Evolutionary conservation across 2,888 invertebrate species (phyloP), one percentile per base, ranked within the genome.

Genomic region (Stenichneumon culpator): DNA sequence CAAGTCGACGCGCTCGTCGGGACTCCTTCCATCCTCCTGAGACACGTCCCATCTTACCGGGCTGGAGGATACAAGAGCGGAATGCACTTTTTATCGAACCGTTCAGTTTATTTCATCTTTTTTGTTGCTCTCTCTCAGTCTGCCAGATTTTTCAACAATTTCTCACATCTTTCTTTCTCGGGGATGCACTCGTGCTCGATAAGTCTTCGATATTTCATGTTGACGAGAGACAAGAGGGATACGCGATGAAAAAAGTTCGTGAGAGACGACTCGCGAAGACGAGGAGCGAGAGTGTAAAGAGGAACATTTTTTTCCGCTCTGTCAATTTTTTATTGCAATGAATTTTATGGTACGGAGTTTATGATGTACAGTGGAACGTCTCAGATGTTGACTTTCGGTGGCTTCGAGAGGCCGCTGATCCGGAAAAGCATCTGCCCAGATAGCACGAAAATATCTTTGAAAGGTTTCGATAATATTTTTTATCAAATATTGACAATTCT

Each of bases 21-120:
- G 84, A 80, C 73, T 44, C 87, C 87, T 89, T 73, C 83, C 87
- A 83, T 85, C 87, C 87, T 87, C 88, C 74, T 87, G 89, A 86
- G 90, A 87, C 79, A 82, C 89, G 67, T 88, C 87, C 89, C 90
- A 89, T 86, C 91, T 90, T 89, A 88, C 88, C 74, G 87, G 88
- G 65, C 81, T 87, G 75, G 63, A 52, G 47, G 47, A 19, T 39
- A 52, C 28, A 60, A 83, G 19, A 78, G 39, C 69, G 69, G 28
- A 69, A 68, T 74, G 44, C 60, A 28, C n/a, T 69, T 68, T 74
- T 79, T 65, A 67, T 11, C 47, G 60, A 69, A 72, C 54, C 19
- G 39, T 74, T 14, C 11, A 0, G 14, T 44, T 44, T 14, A 16
- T 44, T 44, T 44, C 16, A 16, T 16, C 3, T 44, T 44, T 6